phyloP scores from a whole-genome alignment of 2,888 invertebrate species.

The Mimumesa dahlbomi region DNA sequence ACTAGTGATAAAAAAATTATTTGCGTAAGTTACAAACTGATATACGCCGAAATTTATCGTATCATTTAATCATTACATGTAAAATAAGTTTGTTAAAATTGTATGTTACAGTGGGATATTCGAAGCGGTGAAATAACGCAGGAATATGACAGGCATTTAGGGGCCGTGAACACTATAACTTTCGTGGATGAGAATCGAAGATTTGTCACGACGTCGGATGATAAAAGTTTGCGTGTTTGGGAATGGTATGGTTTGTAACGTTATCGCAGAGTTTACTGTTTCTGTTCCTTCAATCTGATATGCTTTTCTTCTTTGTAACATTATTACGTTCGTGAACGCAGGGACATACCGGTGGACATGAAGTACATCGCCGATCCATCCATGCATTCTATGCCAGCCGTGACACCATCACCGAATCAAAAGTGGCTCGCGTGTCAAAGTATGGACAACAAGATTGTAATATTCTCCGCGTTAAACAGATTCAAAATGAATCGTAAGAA shows the following conservation, averaged over 20 bases:
- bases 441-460: conserved; percentile 99
- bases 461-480: conserved; percentile 97
- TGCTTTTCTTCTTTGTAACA: background rate
- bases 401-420: conserved; percentile 96
- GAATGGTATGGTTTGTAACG: conserved; percentile 87
- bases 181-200: conserved; percentile 99
- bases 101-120: conserved; percentile 94
- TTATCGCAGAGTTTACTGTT: background rate
- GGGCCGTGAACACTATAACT: conserved; percentile 99
- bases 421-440: conserved; percentile 99
- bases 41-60: too few relatives aligned
- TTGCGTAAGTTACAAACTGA: conserved; percentile 90
- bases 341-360: conserved; percentile 98
- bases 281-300: background rate
- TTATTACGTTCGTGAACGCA: conserved; percentile 59
- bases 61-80: too few relatives aligned
- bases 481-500: conserved; percentile 99
- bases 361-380: conserved; percentile 99
- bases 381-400: conserved; percentile 99
- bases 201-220: conserved; percentile 99
- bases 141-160: conserved; percentile 99
- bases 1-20: conserved; percentile 99
- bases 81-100: background rate
- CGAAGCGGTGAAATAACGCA: conserved; percentile 97
- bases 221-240: conserved; percentile 99